Conservation (phyloP, 2,113 vertebrate species). For the Myrmophylax atrothorax region DNA sequence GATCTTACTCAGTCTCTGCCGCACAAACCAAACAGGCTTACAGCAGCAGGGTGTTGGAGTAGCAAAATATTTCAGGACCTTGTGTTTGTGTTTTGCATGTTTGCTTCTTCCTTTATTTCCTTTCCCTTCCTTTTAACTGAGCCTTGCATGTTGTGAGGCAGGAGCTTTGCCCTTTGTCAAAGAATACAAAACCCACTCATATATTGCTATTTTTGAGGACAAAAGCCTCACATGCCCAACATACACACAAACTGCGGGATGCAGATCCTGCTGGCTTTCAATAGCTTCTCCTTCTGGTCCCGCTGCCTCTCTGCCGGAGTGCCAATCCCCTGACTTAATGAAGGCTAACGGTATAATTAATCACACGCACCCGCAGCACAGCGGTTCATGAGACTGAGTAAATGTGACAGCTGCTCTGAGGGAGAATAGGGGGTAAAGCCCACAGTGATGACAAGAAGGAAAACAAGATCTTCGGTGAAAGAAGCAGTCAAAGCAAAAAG, state of each 20-base stretch:
- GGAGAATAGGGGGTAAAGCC: background rate
- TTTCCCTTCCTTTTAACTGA: background rate
- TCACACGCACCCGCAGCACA: background rate
- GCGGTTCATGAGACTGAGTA: conserved; percentile 23
- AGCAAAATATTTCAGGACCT: background rate
- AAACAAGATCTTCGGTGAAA: background rate
- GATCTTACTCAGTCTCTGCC: background rate
- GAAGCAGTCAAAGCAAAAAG: background rate
- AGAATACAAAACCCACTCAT: background rate
- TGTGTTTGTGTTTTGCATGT: background rate
- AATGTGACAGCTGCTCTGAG: conserved; percentile 48
- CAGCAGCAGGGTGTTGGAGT: background rate
- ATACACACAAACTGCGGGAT: background rate
- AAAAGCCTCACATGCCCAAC: background rate
- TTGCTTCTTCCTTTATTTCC: background rate
- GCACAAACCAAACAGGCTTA: background rate
- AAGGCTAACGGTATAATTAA: conserved; percentile 65
- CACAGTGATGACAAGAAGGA: background rate
- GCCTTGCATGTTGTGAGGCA: background rate
- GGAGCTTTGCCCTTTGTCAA: background rate
- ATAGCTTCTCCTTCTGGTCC: conserved; percentile 58
- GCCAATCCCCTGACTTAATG: conserved; percentile 58
- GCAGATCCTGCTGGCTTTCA: conserved; percentile 15
- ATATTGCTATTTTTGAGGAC: background rate
- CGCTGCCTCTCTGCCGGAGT: background rate